Percentiles rank a stretch among this genome's conserved stretches.
These are phyloP conservation scores for human (Homo sapiens) DNA, from an alignment of 2,113 vertebrate genomes.

Conservation along the genomic window DNA sequence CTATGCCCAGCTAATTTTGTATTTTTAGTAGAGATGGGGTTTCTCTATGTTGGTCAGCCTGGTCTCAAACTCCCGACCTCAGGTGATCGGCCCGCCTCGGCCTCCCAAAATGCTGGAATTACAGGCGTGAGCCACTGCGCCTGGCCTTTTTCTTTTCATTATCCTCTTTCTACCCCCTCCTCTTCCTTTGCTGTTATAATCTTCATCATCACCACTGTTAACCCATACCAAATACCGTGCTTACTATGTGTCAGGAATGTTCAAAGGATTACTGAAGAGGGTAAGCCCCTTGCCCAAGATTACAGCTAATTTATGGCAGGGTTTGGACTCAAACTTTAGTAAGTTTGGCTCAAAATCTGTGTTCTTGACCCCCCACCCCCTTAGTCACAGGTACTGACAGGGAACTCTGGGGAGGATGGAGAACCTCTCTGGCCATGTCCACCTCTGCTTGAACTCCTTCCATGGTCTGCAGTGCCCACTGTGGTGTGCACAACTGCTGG, in stretches of 20 bases:
- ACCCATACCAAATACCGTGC: neutral
- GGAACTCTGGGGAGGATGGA: neutral
- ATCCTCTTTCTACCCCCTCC: too few relatives aligned
- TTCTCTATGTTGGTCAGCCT: too few relatives aligned
- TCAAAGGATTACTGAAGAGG: neutral
- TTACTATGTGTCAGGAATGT: neutral
- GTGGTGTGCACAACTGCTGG: fast-evolving
- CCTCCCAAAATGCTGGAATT: too few relatives aligned
- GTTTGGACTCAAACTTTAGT: neutral
- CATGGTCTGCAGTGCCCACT: fast-evolving
- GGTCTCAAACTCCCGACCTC: too few relatives aligned
- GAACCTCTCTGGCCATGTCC: neutral
- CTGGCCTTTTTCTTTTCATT: too few relatives aligned
- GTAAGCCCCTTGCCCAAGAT: neutral
- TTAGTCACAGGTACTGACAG: neutral
- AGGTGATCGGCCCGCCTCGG: too few relatives aligned
- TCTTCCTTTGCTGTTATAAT: neutral
- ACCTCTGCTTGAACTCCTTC: neutral
- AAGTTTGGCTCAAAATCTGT: neutral
- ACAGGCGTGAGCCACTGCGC: too few relatives aligned
- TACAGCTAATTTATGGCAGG: neutral
- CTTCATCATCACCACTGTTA: neutral
- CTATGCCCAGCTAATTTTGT: too few relatives aligned
- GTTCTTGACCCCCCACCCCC: neutral
- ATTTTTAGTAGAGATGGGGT: too few relatives aligned